Evolutionary conservation across 1,140 invertebrate genomes (phyloP).

Genomic region (Marisa cornuarietis): DNA sequence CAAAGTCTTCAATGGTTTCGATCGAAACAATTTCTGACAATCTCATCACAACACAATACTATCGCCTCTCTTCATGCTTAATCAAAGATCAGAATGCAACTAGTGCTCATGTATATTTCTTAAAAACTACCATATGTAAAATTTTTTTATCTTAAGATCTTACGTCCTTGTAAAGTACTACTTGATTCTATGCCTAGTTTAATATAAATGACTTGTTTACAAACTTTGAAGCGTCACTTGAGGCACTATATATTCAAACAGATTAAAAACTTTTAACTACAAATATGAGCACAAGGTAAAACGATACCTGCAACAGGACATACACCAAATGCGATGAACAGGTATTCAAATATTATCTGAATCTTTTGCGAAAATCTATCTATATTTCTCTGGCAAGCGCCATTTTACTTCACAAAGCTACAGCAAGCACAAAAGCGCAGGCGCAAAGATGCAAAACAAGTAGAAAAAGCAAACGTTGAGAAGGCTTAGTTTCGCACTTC

Average conservation of each 20-base stretch:
- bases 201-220: not conserved
- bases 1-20: too few relatives aligned
- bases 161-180: too few relatives aligned
- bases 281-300: not conserved
- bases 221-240: not conserved
- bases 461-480: conserved; percentile 1
- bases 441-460: conserved; percentile 16
- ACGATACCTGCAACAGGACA: conserved; percentile 14
- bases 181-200: too few relatives aligned
- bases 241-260: not conserved
- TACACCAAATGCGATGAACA: not conserved
- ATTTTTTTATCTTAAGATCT: too few relatives aligned
- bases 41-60: too few relatives aligned
- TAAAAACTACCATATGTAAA: too few relatives aligned
- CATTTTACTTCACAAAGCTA: conserved; percentile 28
- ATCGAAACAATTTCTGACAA: too few relatives aligned
- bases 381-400: conserved; percentile 14
- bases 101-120: too few relatives aligned
- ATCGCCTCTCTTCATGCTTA: too few relatives aligned
- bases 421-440: conserved; percentile 19
- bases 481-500: conserved; percentile 24
- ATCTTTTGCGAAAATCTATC: conserved; percentile 11
- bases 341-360: not conserved
- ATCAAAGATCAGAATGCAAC: too few relatives aligned
- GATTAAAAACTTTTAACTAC: not conserved